phyloP scores from a whole-genome alignment of 2,888 invertebrate genomes.

The Caenorhabditis macrosperma region DNA sequence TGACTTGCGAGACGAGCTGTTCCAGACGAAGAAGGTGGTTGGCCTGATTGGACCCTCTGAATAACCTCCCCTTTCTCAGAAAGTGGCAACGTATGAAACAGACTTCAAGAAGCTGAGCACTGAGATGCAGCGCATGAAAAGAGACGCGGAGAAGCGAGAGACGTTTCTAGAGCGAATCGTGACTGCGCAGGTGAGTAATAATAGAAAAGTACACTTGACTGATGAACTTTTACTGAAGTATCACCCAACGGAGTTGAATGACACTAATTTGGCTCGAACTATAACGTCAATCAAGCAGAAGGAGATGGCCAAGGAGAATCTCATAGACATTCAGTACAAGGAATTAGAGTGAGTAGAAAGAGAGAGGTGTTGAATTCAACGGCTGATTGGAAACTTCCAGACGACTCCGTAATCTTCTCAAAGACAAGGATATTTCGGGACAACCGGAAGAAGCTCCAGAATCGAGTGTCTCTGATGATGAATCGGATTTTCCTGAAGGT shows the following conservation, averaged over 20 bases:
- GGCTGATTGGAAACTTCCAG: slow-evolving; percentile 8
- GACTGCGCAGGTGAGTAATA: slow-evolving; percentile 49
- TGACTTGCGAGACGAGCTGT: slow-evolving; percentile 53
- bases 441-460: not conserved
- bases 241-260: slow-evolving; percentile 66
- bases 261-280: slow-evolving; percentile 64
- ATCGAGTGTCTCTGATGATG: not conserved
- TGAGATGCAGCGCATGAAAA: slow-evolving; percentile 51
- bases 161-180: slow-evolving; percentile 61
- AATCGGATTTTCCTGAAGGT: slow-evolving; percentile 59
- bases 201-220: not conserved
- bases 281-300: slow-evolving; percentile 54
- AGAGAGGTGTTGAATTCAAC: not conserved
- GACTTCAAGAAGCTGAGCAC: slow-evolving; percentile 55
- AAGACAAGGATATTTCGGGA: not conserved
- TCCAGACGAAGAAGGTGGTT: slow-evolving; percentile 55
- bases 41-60: not conserved
- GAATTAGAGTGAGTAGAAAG: slow-evolving; percentile 53
- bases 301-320: slow-evolving; percentile 57
- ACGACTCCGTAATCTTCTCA: slow-evolving; percentile 18
- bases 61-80: slow-evolving; percentile 25
- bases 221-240: slow-evolving; percentile 57
- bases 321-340: slow-evolving; percentile 57
- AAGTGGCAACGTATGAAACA: slow-evolving; percentile 39
- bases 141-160: slow-evolving; percentile 64